Conservation (phyloP, 2,888 invertebrate species). For the Cerastis rubricosa region DNA sequence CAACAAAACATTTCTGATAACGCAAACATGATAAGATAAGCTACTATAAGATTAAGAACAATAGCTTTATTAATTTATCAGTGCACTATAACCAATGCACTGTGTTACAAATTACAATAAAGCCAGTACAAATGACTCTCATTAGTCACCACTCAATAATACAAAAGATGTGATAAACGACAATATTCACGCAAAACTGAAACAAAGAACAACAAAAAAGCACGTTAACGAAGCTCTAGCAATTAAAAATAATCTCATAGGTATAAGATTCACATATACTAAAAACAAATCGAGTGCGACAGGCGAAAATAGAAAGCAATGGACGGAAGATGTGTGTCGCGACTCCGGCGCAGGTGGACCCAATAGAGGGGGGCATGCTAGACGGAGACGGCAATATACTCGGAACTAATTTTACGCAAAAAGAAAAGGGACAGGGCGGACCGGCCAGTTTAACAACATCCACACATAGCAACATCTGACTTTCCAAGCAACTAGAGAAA, state of each 20-base stretch:
- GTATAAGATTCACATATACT: conserved; percentile 73
- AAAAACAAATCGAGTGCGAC: conserved; percentile 81
- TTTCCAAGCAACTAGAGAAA: conserved; percentile 85
- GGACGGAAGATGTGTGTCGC: conserved; percentile 89
- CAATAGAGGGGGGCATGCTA: conserved; percentile 75
- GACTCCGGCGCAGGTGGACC: conserved; percentile 84
- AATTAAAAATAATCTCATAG: conserved; percentile 71
- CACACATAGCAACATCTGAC: conserved; percentile 81
- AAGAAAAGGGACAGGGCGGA: conserved; percentile 83
- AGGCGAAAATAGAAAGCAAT: conserved; percentile 90
- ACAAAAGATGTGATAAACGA: conserved; percentile 26
- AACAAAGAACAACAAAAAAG: conserved; percentile 45
- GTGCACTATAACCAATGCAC: conserved; percentile 26
- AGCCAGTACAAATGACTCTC: conserved; percentile 21
- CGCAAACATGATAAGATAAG: conserved; percentile 48
- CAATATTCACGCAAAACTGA: conserved; percentile 12
- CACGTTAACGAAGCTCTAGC: conserved; percentile 52
- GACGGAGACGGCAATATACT: conserved; percentile 78
- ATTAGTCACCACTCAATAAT: conserved; percentile 6
- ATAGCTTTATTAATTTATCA: conserved; percentile 45
- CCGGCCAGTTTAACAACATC: conserved; percentile 81
- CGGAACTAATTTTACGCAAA: conserved; percentile 78
- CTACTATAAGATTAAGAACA: conserved; percentile 49
- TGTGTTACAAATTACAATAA: conserved; percentile 3
- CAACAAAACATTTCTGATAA: conserved; percentile 57